These are phyloP conservation scores for Plectus sambesii DNA, from an alignment of 1,140 invertebrate genomes.

Conservation along the genomic window DNA sequence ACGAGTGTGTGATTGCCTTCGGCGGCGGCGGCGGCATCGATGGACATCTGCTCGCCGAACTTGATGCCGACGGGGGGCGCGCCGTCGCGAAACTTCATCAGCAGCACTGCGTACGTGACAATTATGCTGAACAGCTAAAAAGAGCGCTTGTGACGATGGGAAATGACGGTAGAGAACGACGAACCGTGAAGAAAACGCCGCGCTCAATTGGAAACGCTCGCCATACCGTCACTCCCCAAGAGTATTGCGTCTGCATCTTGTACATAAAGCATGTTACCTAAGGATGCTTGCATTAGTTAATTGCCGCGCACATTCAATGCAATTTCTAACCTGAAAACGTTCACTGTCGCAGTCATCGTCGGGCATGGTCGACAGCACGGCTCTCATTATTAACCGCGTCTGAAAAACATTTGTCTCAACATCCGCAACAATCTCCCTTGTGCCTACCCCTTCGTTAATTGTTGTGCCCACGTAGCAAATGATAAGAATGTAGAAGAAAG, in stretches of 20 bases:
- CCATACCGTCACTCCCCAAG: slow-evolving; percentile 43
- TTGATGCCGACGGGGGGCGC: too few relatives aligned
- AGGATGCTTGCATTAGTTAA: slow-evolving; percentile 8
- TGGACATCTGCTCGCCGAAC: too few relatives aligned
- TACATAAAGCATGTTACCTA: slow-evolving; percentile 39
- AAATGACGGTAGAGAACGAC: not conserved
- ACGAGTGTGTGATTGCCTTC: too few relatives aligned
- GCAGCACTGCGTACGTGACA: slow-evolving; percentile 35
- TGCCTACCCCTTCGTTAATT: slow-evolving; percentile 32
- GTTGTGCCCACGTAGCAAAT: slow-evolving; percentile 32
- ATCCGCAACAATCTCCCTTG: not conserved
- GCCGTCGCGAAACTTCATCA: slow-evolving; percentile 38
- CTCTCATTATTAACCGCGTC: slow-evolving; percentile 36
- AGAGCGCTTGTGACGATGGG: not conserved
- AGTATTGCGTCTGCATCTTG: slow-evolving; percentile 40
- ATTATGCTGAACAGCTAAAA: slow-evolving; percentile 36
- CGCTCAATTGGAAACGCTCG: slow-evolving; percentile 38
- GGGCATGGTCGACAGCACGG: slow-evolving; percentile 34
- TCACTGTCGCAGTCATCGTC: slow-evolving; percentile 33
- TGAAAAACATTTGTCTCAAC: slow-evolving; percentile 14
- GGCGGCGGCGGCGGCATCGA: too few relatives aligned
- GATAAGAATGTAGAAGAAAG: slow-evolving; percentile 28
- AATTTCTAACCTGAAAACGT: slow-evolving; percentile 28
- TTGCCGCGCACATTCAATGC: not conserved
- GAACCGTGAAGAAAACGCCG: slow-evolving; percentile 39